Conservation (phyloP, 1,140 invertebrate genomes). For the Drosophila saltans region DNA sequence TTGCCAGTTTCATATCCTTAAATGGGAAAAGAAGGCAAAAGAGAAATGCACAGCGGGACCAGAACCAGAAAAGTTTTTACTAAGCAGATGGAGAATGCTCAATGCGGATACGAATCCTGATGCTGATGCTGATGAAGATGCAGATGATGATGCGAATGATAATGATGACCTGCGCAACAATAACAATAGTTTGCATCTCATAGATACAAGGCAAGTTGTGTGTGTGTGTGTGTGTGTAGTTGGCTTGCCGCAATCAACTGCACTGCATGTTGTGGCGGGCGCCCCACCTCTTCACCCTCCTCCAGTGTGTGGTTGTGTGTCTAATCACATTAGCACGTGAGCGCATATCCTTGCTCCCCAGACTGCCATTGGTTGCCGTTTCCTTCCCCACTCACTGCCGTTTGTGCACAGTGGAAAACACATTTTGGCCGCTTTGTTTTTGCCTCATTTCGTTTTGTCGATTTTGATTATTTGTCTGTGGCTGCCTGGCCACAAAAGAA, state of each 20-base stretch:
- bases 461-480: slow-evolving; percentile 82
- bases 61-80: slow-evolving; percentile 51
- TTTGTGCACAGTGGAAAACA: slow-evolving; percentile 69
- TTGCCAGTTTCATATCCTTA: slow-evolving; percentile 25
- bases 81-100: slow-evolving; percentile 26
- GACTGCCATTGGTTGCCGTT: slow-evolving; percentile 47
- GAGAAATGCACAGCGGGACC: slow-evolving; percentile 39
- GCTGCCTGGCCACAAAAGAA: slow-evolving; percentile 47
- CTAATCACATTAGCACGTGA: slow-evolving; percentile 81
- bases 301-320: slow-evolving; percentile 41
- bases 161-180: slow-evolving; percentile 74
- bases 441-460: slow-evolving; percentile 79
- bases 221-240: slow-evolving; percentile 32
- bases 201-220: slow-evolving; percentile 50
- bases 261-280: slow-evolving; percentile 76
- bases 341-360: slow-evolving; percentile 72
- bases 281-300: slow-evolving; percentile 36
- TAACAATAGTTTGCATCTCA: slow-evolving; percentile 79
- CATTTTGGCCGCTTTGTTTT: slow-evolving; percentile 80
- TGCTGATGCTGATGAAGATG: slow-evolving; percentile 60
- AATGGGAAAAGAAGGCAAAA: slow-evolving; percentile 9
- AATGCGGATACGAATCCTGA: slow-evolving; percentile 38
- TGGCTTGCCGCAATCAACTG: slow-evolving; percentile 77
- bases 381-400: background rate
- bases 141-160: slow-evolving; percentile 39